Percentiles rank a stretch among this genome's conserved stretches.
These are phyloP conservation scores for Drosophila nr. medialis DNA, from an alignment of 2,888 invertebrate genomes.

Conservation along the genomic window DNA sequence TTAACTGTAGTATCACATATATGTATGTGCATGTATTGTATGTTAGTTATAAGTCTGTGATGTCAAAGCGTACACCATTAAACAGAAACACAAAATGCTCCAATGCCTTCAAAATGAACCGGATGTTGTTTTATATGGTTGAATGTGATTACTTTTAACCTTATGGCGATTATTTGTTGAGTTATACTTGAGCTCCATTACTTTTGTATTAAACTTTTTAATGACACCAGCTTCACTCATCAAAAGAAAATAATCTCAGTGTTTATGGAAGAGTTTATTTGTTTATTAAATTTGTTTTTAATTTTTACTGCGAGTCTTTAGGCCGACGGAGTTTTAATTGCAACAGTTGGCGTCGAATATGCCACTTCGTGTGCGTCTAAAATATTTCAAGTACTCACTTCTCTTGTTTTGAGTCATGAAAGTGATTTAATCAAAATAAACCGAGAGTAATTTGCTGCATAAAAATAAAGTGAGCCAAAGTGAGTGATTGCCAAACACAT, in stretches of 20 bases:
- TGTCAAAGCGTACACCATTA: conserved; percentile 47
- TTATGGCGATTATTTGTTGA: neutral
- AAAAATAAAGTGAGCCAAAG: neutral
- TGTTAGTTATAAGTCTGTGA: conserved; percentile 55
- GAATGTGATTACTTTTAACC: neutral
- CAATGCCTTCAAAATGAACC: neutral
- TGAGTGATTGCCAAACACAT: conserved; percentile 8
- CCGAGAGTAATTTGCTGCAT: neutral
- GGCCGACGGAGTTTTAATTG: neutral
- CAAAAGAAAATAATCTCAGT: neutral
- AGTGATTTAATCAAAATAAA: neutral
- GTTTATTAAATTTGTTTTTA: neutral
- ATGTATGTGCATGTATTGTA: conserved; percentile 28
- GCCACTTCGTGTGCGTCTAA: neutral
- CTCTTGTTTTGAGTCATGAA: neutral
- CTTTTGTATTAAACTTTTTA: neutral
- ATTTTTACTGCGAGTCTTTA: neutral
- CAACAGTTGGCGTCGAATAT: neutral
- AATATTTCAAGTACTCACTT: neutral
- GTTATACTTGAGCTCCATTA: neutral
- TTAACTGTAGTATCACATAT: conserved; percentile 35
- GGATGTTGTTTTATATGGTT: neutral
- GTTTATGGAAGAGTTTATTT: neutral
- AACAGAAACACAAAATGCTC: conserved; percentile 31
- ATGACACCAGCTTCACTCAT: neutral